phyloP scores from a whole-genome alignment of 1,140 invertebrate genomes.

The Ptiloglossa arizonensis region DNA sequence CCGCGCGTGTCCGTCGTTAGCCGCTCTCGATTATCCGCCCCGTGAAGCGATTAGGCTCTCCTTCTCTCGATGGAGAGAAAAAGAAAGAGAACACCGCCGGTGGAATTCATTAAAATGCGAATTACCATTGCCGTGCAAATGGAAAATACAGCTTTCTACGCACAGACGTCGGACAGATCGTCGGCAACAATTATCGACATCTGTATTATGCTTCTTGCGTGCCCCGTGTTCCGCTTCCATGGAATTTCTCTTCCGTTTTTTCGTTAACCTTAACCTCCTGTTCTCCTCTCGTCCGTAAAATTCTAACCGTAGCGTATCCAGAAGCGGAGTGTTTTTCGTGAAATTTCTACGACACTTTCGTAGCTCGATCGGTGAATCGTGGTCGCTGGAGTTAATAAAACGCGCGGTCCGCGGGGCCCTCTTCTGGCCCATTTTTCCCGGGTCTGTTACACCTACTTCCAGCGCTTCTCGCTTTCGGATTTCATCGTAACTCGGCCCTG shows the following conservation, averaged over 20 bases:
- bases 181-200: slow-evolving; percentile 4
- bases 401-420: not conserved
- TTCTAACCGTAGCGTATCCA: not conserved
- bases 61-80: too few relatives aligned
- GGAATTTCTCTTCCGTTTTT: slow-evolving; percentile 14
- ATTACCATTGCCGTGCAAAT: not conserved
- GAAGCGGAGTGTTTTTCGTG: slow-evolving; percentile 5
- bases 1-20: too few relatives aligned
- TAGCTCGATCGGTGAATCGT: not conserved
- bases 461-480: slow-evolving; percentile 71
- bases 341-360: slow-evolving; percentile 4
- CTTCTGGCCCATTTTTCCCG: not conserved
- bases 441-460: not conserved
- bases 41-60: too few relatives aligned
- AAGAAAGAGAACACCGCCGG: not conserved
- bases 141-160: slow-evolving; percentile 12
- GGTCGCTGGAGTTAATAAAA: not conserved
- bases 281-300: not conserved
- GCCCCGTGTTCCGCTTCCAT: not conserved
- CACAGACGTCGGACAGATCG: not conserved
- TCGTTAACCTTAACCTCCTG: slow-evolving; percentile 10
- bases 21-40: too few relatives aligned
- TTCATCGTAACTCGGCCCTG: slow-evolving; percentile 8
- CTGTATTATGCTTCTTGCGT: slow-evolving; percentile 3
- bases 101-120: not conserved